These are phyloP conservation scores for Macrosteles quadrilineatus DNA, from an alignment of 1,140 invertebrate species.

Conservation along the genomic window DNA sequence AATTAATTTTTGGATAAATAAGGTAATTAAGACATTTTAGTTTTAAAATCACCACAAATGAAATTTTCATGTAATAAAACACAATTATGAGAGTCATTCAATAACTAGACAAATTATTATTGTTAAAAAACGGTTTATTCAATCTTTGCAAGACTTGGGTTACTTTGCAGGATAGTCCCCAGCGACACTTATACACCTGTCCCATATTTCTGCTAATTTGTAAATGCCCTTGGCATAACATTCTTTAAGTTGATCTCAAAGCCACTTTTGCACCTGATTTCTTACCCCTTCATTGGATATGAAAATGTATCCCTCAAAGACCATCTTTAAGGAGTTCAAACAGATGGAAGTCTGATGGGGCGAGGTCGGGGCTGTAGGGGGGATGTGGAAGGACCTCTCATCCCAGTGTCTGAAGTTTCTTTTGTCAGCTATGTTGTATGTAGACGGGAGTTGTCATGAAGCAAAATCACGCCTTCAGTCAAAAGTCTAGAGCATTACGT, in stretches of 20 bases:
- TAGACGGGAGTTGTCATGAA: neutral
- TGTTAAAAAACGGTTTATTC: neutral
- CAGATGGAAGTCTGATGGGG: neutral
- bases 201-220: neutral
- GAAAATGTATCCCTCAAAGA: neutral
- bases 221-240: conserved; percentile 7
- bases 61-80: too few relatives aligned
- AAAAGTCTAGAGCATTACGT: neutral
- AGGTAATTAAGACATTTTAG: too few relatives aligned
- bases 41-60: too few relatives aligned
- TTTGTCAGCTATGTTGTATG: neutral
- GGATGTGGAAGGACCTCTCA: neutral
- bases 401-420: neutral
- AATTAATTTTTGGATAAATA: too few relatives aligned
- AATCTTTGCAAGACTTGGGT: neutral
- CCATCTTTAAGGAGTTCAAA: neutral
- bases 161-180: neutral
- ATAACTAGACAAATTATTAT: too few relatives aligned
- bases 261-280: neutral
- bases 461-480: neutral
- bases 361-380: neutral
- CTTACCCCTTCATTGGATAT: neutral
- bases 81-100: neutral
- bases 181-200: conserved; percentile 4
- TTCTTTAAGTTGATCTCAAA: neutral